phyloP scores from a whole-genome alignment of 2,113 vertebrate species.

The Thunnus maccoyii region DNA sequence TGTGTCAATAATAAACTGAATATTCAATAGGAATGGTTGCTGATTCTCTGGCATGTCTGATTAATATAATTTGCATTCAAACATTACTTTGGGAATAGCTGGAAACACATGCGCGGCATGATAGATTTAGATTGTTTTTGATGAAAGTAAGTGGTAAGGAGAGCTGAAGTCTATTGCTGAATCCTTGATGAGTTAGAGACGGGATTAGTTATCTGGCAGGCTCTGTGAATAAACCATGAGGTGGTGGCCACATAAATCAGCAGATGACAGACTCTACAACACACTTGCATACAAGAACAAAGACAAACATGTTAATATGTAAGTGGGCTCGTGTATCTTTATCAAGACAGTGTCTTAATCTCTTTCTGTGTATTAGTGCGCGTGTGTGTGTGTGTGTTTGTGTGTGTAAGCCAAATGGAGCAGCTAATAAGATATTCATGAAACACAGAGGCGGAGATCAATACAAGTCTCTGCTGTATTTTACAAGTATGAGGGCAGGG shows the following conservation, averaged over 20 bases:
- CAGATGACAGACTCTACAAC: conserved; percentile 6
- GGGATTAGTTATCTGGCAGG: conserved; percentile 26
- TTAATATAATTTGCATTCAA: conserved; percentile 2
- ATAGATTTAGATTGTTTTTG: conserved; percentile 21
- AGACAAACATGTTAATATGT: conserved; percentile 5
- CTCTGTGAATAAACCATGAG: conserved; percentile 65
- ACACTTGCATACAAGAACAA: background rate
- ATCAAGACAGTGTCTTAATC: background rate
- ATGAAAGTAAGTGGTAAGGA: conserved; percentile 20
- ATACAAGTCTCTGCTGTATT: conserved; percentile 16
- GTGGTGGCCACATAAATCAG: conserved; percentile 44
- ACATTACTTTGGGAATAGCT: conserved; percentile 5
- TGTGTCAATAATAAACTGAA: conserved; percentile 45
- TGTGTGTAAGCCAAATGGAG: background rate
- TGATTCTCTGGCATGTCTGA: background rate
- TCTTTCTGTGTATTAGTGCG: background rate
- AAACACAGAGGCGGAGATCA: conserved; percentile 20
- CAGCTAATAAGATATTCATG: conserved; percentile 19
- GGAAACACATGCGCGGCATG: background rate
- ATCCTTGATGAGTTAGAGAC: conserved; percentile 37
- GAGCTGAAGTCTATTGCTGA: conserved; percentile 8
- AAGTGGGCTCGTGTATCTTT: background rate
- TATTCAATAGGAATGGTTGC: conserved; percentile 25
- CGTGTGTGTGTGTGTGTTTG: background rate
- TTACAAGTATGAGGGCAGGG: background rate